Percentiles rank a stretch among this genome's conserved stretches.
phyloP scores from a whole-genome alignment of 2,113 vertebrate genomes.

The Meleagris gallopavo region DNA sequence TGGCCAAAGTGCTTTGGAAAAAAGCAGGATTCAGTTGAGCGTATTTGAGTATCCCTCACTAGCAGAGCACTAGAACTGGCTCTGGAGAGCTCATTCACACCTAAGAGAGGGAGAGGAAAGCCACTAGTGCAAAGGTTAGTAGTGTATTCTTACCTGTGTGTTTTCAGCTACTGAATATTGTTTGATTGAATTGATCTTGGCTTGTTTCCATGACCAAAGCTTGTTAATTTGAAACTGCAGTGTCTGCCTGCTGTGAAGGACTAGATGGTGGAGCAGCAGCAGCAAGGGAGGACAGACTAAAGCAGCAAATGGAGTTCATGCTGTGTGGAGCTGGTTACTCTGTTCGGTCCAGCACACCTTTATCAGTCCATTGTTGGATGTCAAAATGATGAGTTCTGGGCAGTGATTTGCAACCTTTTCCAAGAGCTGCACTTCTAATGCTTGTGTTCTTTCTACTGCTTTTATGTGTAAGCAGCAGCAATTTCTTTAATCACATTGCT shows the following conservation, averaged over 20 bases:
- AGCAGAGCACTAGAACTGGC: neutral
- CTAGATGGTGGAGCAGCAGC: conserved; percentile 29
- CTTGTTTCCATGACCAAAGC: neutral
- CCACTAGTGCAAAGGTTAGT: neutral
- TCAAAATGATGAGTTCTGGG: neutral
- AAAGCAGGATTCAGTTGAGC: neutral
- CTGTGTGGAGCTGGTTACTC: neutral
- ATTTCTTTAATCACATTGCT: neutral
- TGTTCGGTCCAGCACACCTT: neutral
- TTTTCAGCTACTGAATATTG: neutral
- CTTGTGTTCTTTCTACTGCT: neutral
- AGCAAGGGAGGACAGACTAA: neutral
- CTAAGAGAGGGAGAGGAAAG: too few species aligned
- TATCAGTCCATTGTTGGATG: neutral
- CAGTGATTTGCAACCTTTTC: neutral
- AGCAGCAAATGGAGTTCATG: neutral
- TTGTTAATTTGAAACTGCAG: neutral
- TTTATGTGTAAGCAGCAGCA: neutral
- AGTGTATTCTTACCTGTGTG: neutral
- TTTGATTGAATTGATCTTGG: neutral
- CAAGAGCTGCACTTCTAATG: neutral
- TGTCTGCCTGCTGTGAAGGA: neutral
- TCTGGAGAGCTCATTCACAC: neutral
- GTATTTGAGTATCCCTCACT: neutral
- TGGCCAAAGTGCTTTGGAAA: neutral